Base-by-base conservation (phyloP, 2,113 vertebrate species). In the Geococcyx californianus region DNA sequence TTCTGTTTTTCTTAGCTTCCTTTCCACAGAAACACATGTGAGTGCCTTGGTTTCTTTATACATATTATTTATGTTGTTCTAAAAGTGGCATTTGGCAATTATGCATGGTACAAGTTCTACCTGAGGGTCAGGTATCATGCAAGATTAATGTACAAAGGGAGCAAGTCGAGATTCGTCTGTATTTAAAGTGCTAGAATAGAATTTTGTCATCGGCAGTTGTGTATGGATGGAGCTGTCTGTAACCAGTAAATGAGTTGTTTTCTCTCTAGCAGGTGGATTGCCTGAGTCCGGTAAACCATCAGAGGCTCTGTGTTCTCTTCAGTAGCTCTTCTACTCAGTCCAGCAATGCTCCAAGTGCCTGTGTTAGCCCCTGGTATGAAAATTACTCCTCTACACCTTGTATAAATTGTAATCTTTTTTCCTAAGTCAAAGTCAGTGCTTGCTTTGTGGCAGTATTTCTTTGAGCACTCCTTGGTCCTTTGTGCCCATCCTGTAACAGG, bases 291-390 rank as follows among this genome's bases (percentile, higher is more conserved):
- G 93, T 97, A 83, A 99, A 99, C 97, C 99, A 99, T 90, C 99
- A 99, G 98, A 97, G 99, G 51, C 98, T 99, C 13, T 99, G 99
- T 18, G 99, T 99, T 72, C 98, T 99, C 94, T 99, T 99, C 98
- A 99, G 99, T 97, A 99, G 99, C 94, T 99, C 98, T 8, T 99
- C 99, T 5, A 94, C 99, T 64, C 98, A 99, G 88, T 99, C 99
- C 95, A 99, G 98, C 98, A 99, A 99, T 11, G 99, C 99, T 12
- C 99, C 99, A 51, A 99, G 99, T 97, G 98, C 99, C 96, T 99
- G 99, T 36, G 99, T 99, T 97, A 99, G 99, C 84, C 99, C 99
- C 3, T 99, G 99, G 99, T 99, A 98, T 97, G 96, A 79, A 44
- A 87, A 40, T 36, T 76, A 49, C 36, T 89, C 13, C n/a, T 90